Conservation (phyloP, 1,140 invertebrate species). For the Drosophila bipectinata region DNA sequence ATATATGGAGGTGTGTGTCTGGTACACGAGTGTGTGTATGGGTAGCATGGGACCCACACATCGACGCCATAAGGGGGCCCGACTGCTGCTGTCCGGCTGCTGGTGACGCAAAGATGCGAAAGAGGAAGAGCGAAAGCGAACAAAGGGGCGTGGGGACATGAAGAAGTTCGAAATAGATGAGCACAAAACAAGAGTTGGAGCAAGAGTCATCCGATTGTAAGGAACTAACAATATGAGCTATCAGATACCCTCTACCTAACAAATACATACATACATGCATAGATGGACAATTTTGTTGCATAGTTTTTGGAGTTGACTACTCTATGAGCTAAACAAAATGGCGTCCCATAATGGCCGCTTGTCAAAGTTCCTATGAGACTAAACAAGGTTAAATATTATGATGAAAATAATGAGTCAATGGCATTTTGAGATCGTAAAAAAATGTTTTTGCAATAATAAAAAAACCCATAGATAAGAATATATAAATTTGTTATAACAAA, state of each 20-base stretch:
- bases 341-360: too few species aligned
- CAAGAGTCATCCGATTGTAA: not conserved
- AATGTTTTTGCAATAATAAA: slow-evolving; percentile 1
- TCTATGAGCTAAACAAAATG: not conserved
- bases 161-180: slow-evolving; percentile 43
- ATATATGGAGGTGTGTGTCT: slow-evolving; percentile 1
- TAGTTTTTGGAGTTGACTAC: not conserved
- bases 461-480: slow-evolving; percentile 11
- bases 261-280: not conserved
- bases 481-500: slow-evolving; percentile 17
- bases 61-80: slow-evolving; percentile 59
- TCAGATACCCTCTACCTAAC: not conserved
- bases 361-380: not conserved
- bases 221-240: not conserved
- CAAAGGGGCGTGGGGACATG: slow-evolving; percentile 9
- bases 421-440: slow-evolving; percentile 23
- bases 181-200: slow-evolving; percentile 29
- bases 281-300: not conserved
- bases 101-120: slow-evolving; percentile 55
- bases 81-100: slow-evolving; percentile 39
- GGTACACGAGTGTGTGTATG: not conserved
- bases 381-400: slow-evolving; percentile 19
- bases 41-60: slow-evolving; percentile 32
- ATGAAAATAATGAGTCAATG: slow-evolving; percentile 48
- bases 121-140: slow-evolving; percentile 10